Base-by-base conservation (phyloP, 2,113 vertebrate genomes). In the Pteropus alecto region DNA sequence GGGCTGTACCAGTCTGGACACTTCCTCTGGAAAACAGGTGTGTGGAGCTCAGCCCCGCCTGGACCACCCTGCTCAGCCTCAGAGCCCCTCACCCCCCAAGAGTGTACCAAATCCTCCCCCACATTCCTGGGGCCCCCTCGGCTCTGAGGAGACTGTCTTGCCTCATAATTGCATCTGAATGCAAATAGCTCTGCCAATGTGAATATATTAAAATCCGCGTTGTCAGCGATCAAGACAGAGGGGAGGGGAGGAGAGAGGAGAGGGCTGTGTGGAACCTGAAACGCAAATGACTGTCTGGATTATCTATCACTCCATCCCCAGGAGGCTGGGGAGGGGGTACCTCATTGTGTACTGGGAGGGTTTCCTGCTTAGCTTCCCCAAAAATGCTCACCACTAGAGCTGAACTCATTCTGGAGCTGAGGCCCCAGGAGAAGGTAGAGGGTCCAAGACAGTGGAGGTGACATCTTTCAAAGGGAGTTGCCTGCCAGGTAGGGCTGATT, bases 181-280 rank as follows among this genome's bases (percentile, higher is more conserved):
- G 97, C 98, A 98, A 98, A 98, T 97, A 96, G 97, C 97, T 90
- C 89, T 97, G 96, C 97, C 97, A 96, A 82, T 95, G 98, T 94
- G 97, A 98, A 98, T 98, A 97, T 96, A 98, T 98, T 98, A 98
- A 98, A 98, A 98, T 97, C 94, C 83, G 94, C 96, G 15, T 71
- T n/a, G 94, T 98, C 98, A 98, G 98, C 98, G 70, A 95, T 97
- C 97, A 88, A 24, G 51, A 95, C 41, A 46, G 65, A 30, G 95
- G 95, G 93, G 79, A 24, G 93, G 51, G 67, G 96, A 97, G 89
- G 68, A 95, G 14, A 13, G 84, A 93, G 61, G 19, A 95, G 13
- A 26, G 22, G 96, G 21, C 13, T 4, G 0, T 3, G 61, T 5
- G 94, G 98, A 95, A 93, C 97, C 98, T 84, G 54, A 95, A 98